Base-by-base conservation (phyloP, 2,797 vertebrate species). In the Ispidina lecontei region DNA sequence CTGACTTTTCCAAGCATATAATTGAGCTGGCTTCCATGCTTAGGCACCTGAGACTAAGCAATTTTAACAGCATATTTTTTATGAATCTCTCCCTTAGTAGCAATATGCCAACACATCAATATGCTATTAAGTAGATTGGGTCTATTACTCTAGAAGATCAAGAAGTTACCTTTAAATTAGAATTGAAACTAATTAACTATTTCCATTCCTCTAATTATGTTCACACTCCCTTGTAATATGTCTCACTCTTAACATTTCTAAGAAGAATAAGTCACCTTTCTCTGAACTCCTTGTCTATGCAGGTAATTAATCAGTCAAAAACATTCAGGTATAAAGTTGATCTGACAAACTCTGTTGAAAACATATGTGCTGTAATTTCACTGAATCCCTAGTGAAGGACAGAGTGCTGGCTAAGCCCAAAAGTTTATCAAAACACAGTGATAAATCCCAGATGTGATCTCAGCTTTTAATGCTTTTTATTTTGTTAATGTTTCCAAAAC, bases 371-470 rank as follows among this genome's bases (percentile, higher is more conserved):
- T 52, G 16, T 19, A 62, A 86, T 71, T 87, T 87, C 7, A 9
- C 63, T 43, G 52, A 78, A 77, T 94, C 49, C 14, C 64, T 75
- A 74, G 58, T 31, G 44, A 64, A 59, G 59, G 46, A 65, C 46
- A 73, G 64, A 84, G 69, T 58, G 23, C 7, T 67, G 77, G 49
- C 44, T 75, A 68, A 92, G 16, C 70, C 51, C 51, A 84, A 74
- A 90, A 65, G 75, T 93, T 95, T 91, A 92, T 95, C 68, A 94
- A 92, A 95, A 95, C 89, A 91, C 14, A 62, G 41, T 79, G 89
- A 89, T 87, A 95, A 94, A 89, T 91, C 80, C 75, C 92, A 86
- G 74, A 68, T 81, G 87, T 64, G 79, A 89, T 41, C 41, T 64
- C 59, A 90, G 52, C 37, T 78, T 95, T 86, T 92, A 37, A 17